Conservation (phyloP, 2,888 invertebrate genomes). For the Drepana falcataria region DNA sequence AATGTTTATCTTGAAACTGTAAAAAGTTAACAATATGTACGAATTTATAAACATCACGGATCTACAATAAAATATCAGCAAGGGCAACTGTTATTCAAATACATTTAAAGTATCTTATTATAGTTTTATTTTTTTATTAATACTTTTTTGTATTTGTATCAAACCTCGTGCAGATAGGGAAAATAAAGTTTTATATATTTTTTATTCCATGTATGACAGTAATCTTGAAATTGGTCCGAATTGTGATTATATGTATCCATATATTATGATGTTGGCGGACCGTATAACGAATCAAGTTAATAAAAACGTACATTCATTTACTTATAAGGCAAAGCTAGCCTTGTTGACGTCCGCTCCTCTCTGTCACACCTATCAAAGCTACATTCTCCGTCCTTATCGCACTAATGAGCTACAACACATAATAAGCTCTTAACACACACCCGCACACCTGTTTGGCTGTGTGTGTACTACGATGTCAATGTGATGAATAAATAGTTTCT, state of each 20-base stretch:
- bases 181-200: constrained; percentile 13
- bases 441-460: constrained; percentile 26
- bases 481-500: constrained; percentile 76
- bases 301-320: constrained; percentile 74
- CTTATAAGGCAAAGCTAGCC: constrained; percentile 73
- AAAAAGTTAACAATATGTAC: too few relatives aligned
- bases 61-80: too few relatives aligned
- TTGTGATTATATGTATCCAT: constrained; percentile 57
- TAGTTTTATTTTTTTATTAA: too few relatives aligned
- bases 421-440: constrained; percentile 32
- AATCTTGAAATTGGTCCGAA: constrained; percentile 48
- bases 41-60: too few relatives aligned
- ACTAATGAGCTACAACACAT: constrained; percentile 65
- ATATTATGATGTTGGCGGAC: constrained; percentile 70
- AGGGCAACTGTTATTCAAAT: too few relatives aligned
- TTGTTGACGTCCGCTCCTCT: constrained; percentile 62
- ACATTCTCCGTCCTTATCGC: constrained; percentile 54
- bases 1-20: too few relatives aligned
- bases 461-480: constrained; percentile 52
- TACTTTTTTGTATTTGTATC: constrained; percentile 1
- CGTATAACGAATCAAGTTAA: constrained; percentile 72
- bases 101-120: too few relatives aligned
- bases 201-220: constrained; percentile 27
- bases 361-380: constrained; percentile 45
- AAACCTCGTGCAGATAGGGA: constrained; percentile 6